phyloP scores from a whole-genome alignment of 1,140 invertebrate species.

The Dolichoris vasculosae region DNA sequence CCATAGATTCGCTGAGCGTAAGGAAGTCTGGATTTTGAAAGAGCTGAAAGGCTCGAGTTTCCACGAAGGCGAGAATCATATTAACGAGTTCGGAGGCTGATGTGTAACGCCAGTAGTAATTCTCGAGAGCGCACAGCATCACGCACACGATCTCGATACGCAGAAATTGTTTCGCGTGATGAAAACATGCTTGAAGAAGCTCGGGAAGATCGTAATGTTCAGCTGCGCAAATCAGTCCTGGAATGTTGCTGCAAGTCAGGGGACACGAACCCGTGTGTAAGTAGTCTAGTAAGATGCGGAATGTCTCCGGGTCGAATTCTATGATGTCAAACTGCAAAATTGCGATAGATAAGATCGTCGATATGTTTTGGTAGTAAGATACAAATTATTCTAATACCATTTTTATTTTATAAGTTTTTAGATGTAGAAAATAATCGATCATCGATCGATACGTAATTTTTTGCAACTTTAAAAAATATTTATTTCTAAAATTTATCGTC shows the following conservation, averaged over 20 bases:
- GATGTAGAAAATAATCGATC: no score
- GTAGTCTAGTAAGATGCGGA: slow-evolving; percentile 92
- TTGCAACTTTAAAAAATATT: no score
- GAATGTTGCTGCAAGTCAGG: slow-evolving; percentile 92
- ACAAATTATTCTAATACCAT: no score
- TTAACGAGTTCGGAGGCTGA: slow-evolving; percentile 94
- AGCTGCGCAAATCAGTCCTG: slow-evolving; percentile 93
- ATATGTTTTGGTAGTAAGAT: no score
- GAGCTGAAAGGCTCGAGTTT: slow-evolving; percentile 87
- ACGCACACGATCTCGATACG: slow-evolving; percentile 93
- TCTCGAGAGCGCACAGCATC: slow-evolving; percentile 94
- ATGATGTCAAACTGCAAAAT: slow-evolving; percentile 89
- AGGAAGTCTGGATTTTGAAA: slow-evolving; percentile 90
- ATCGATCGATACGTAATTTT: no score
- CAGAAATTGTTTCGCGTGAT: slow-evolving; percentile 95
- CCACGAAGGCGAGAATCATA: slow-evolving; percentile 93
- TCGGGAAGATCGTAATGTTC: slow-evolving; percentile 96
- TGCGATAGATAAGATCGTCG: no score
- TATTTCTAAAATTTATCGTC: no score
- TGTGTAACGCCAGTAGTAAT: slow-evolving; percentile 96
- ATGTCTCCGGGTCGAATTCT: slow-evolving; percentile 95
- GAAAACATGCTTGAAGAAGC: slow-evolving; percentile 93
- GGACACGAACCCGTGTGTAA: slow-evolving; percentile 94
- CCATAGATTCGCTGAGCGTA: slow-evolving; percentile 93
- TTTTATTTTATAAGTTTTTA: no score